phyloP scores from a whole-genome alignment of 2,113 vertebrate species.

The Eulemur rufifrons region DNA sequence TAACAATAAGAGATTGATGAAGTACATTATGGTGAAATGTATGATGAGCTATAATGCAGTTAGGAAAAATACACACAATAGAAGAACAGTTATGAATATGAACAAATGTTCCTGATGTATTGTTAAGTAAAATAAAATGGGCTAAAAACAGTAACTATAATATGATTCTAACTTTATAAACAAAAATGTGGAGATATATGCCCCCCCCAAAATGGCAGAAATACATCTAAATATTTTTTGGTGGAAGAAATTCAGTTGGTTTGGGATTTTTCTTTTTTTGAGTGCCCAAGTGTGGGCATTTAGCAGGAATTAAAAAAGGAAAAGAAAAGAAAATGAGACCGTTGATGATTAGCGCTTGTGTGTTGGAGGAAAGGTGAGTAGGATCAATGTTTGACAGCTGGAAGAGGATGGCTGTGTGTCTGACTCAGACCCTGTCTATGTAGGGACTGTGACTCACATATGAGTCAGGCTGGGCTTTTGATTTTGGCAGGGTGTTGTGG shows the following conservation, averaged over 20 bases:
- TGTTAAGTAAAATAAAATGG: not conserved
- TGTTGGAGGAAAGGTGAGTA: conserved; percentile 8
- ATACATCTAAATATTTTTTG: not conserved
- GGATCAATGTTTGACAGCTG: not conserved
- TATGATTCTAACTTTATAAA: not conserved
- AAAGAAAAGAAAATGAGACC: not conserved
- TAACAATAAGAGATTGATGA: not conserved
- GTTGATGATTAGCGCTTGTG: not conserved
- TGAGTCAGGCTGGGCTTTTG: conserved; percentile 35
- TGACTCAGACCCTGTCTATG: not conserved
- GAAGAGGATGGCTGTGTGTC: not conserved
- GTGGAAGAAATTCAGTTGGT: not conserved
- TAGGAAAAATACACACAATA: not conserved
- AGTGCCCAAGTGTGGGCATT: conserved; percentile 35
- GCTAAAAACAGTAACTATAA: not conserved
- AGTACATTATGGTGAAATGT: not conserved
- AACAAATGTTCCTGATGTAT: not conserved
- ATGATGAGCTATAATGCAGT: not conserved
- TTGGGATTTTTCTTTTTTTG: not conserved
- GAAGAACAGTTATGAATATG: not conserved
- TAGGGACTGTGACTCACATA: not conserved
- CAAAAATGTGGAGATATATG: not conserved
- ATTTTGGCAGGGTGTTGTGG: not conserved
- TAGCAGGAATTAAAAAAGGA: conserved; percentile 9
- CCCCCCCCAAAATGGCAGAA: not conserved